These are phyloP conservation scores for Tricholaema leucomelas DNA, from an alignment of 2,113 vertebrate species.

Conservation along the genomic window DNA sequence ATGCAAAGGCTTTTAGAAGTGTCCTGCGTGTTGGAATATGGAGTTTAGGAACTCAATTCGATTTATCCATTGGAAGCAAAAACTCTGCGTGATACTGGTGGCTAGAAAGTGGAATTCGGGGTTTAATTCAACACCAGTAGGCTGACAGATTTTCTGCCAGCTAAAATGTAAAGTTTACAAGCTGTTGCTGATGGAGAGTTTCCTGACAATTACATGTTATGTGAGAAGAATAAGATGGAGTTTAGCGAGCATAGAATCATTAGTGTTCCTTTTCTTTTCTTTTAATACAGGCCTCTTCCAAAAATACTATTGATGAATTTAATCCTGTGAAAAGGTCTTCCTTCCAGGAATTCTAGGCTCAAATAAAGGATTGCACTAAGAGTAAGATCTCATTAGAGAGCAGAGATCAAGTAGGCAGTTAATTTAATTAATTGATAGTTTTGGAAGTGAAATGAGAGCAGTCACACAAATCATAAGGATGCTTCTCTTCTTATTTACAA, in stretches of 20 bases:
- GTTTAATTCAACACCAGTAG: background rate
- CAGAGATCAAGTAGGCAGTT: background rate
- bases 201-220: background rate
- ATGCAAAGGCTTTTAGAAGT: background rate
- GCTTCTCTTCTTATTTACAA: background rate
- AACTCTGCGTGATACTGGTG: rapidly evolving
- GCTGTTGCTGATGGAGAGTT: background rate
- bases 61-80: background rate
- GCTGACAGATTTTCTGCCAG: background rate
- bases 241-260: background rate
- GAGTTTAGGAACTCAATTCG: background rate
- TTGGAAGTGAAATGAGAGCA: background rate
- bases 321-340: background rate
- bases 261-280: background rate
- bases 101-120: background rate
- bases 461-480: background rate
- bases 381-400: background rate
- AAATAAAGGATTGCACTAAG: background rate
- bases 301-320: background rate
- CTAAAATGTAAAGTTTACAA: background rate
- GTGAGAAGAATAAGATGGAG: background rate
- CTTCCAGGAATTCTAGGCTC: background rate
- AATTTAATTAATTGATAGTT: background rate
- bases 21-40: background rate
- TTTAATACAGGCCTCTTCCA: background rate